A percentile compares a stretch with the other conserved stretches of the same genome.
Evolutionary conservation across 1,140 invertebrate species (phyloP).

Genomic region (Aphelenchoides fujianensis): DNA sequence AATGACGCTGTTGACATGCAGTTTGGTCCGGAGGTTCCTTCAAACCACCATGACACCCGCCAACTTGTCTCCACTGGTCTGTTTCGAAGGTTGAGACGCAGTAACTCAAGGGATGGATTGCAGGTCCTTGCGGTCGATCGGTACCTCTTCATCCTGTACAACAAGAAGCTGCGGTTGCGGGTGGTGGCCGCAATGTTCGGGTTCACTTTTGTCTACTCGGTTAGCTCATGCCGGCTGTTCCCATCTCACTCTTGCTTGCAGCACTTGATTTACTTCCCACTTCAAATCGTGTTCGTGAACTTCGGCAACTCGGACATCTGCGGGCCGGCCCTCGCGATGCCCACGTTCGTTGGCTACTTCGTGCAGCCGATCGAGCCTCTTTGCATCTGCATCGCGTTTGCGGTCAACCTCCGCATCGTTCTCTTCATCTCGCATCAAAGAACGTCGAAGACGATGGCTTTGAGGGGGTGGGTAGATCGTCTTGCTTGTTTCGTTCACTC

Average conservation of each 20-base stretch:
- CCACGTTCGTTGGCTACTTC: not conserved
- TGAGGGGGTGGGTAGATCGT: not conserved
- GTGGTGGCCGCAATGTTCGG: not conserved
- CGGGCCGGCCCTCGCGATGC: constrained; percentile 2
- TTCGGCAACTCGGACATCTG: not conserved
- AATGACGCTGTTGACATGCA: constrained; percentile 9
- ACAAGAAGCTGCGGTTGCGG: not conserved
- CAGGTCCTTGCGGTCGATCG: not conserved
- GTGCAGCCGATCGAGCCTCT: constrained; percentile 5
- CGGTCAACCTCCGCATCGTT: not conserved
- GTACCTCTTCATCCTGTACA: not conserved
- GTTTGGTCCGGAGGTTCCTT: not conserved
- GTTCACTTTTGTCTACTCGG: not conserved
- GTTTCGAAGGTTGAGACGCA: not conserved
- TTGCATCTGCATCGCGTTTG: not conserved
- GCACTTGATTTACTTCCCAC: constrained; percentile 7
- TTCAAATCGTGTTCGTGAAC: not conserved
- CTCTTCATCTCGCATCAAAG: not conserved
- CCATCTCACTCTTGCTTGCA: too few relatives aligned
- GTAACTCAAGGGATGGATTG: not conserved
- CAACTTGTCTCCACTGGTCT: not conserved
- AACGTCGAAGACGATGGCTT: not conserved
- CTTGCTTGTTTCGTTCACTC: not conserved
- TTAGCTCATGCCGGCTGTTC: not conserved
- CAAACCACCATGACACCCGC: not conserved